Conservation (phyloP, 1,140 invertebrate species). For the Stegodyphus dumicola region DNA sequence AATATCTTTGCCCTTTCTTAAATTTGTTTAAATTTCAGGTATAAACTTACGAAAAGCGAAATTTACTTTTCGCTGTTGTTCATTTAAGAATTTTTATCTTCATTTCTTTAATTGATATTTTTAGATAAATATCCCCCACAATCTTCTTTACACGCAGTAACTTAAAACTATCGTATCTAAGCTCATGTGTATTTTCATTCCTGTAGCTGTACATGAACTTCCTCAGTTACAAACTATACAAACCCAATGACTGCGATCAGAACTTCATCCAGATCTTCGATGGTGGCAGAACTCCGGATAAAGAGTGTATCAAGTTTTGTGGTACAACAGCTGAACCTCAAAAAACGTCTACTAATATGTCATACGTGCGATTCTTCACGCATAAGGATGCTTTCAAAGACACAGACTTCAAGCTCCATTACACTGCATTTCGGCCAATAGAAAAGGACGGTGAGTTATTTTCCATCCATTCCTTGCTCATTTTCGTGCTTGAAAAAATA, state of each 20-base stretch:
- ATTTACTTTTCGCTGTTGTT: no score
- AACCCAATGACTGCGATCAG: conserved; percentile 83
- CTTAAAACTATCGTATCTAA: no score
- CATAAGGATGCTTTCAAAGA: conserved; percentile 75
- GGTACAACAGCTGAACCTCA: conserved; percentile 81
- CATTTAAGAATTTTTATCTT: no score
- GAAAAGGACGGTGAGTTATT: conserved; percentile 24
- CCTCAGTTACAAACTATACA: conserved; percentile 75
- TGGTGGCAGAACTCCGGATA: conserved; percentile 73
- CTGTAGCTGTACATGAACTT: conserved; percentile 79
- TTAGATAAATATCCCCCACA: no score
- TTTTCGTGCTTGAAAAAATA: no score
- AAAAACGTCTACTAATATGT: conserved; percentile 65
- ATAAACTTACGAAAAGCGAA: no score
- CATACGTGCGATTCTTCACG: conserved; percentile 79
- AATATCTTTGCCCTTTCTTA: no score
- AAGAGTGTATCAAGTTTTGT: conserved; percentile 69
- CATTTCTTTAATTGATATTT: no score
- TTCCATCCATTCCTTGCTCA: background rate
- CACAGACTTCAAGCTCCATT: conserved; percentile 74
- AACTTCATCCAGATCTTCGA: conserved; percentile 84
- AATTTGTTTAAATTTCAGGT: no score
- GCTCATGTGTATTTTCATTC: no score
- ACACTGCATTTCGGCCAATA: conserved; percentile 77
- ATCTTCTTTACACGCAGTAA: no score